Evolutionary conservation across 2,113 vertebrate species (phyloP), one percentile per base, ranked within the genome.

Genomic region (Bombycilla garrulus): DNA sequence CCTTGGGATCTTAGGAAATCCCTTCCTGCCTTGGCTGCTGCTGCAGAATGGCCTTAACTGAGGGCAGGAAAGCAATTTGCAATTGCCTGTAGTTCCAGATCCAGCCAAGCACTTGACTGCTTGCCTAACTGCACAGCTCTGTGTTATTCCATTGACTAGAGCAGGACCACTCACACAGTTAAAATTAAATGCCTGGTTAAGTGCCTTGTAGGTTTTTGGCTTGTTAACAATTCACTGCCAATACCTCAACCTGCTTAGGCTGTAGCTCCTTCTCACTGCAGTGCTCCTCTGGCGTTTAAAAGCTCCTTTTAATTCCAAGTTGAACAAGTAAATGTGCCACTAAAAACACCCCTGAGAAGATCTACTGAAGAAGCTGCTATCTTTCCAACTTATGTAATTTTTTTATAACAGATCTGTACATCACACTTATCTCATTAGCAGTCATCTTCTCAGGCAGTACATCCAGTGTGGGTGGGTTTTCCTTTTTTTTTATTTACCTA

Each of bases 341-440:
- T 93, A 87, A 81, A 88, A 92, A 71, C 51, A 96, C 28, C 60
- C 76, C 61, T 24, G 83, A 93, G 85, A 69, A 83, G 76, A 74
- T 44, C 72, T 67, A 4, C 72, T 47, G 72, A 60, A 90, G 77
- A 92, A 50, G n/a, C 40, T 53, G 62, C 56, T 93, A 26, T 72
- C 88, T 84, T 71, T 60, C 80, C 83, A 67, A 36, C 76, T 90
- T 92, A 71, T 1, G 64, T 69, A 69, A 65, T 81, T 83, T 84
- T 84, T 92, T 88, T 38, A 3, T 71, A 84, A 23, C 67, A 60
- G 88, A 81, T 38, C 67, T 50, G 71, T 78, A 72, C 70, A 94
- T 92, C 93, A 51, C 87, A 66, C 95, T 93, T 92, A 93, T 3
- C 88, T 96, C 88, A 81, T 96, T 83, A 93, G 76, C 90, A 93